These are phyloP conservation scores for Cabera pusaria DNA, from an alignment of 2,888 invertebrate genomes.

Conservation along the genomic window DNA sequence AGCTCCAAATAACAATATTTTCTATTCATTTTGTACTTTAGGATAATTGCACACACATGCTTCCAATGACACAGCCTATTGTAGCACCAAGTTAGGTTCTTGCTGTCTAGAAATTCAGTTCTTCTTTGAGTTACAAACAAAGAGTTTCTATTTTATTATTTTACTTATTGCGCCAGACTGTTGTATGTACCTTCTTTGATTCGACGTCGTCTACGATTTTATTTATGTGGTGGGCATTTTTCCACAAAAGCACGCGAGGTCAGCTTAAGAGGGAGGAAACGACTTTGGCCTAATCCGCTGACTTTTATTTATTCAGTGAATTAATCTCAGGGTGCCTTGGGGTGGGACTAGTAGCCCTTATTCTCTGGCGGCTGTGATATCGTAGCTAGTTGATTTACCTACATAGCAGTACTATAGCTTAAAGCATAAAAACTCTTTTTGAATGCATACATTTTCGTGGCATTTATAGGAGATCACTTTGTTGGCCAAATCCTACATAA, in stretches of 20 bases:
- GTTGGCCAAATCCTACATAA: no score
- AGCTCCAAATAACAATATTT: no score
- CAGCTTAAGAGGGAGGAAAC: conserved; percentile 81
- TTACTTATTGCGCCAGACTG: no score
- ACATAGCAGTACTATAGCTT: conserved; percentile 4
- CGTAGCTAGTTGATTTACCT: conserved; percentile 39
- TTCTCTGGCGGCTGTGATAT: conserved; percentile 61
- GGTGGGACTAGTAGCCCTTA: conserved; percentile 68
- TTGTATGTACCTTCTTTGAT: conserved; percentile 72
- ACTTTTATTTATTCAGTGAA: conserved; percentile 84
- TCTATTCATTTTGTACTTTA: no score
- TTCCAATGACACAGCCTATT: no score
- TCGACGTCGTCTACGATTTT: conserved; percentile 62
- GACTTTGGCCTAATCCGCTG: conserved; percentile 82
- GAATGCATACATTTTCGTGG: conserved; percentile 1
- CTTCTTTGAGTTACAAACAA: no score
- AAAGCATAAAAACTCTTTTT: not conserved
- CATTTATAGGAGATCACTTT: no score
- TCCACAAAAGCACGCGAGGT: conserved; percentile 80
- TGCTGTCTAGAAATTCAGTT: no score
- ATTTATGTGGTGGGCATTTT: conserved; percentile 78
- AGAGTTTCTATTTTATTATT: no score
- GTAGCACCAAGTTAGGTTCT: no score
- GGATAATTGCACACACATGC: no score
- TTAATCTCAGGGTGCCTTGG: conserved; percentile 72